Conservation (phyloP, 37 sponge, comb jelly and placozoan genomes). For the Bolinopsis microptera region DNA sequence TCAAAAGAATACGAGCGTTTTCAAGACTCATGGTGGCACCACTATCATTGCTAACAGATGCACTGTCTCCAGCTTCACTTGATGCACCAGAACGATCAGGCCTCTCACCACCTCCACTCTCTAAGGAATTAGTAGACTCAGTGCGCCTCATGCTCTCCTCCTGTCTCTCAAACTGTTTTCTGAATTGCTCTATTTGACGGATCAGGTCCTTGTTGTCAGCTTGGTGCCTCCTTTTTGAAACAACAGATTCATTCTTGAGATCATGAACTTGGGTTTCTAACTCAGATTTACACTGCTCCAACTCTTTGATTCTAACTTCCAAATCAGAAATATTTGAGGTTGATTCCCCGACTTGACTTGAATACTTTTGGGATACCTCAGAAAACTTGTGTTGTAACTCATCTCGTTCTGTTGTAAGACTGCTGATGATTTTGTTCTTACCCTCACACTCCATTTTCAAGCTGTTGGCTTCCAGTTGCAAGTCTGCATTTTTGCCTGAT, state of each 20-base stretch:
- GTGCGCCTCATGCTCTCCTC: slow-evolving; percentile 48
- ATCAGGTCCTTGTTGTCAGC: slow-evolving; percentile 52
- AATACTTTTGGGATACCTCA: not conserved
- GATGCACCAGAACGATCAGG: not conserved
- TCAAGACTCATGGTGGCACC: not conserved
- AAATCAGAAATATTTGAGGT: not conserved
- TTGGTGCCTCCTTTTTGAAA: slow-evolving; percentile 24
- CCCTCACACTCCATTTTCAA: not conserved
- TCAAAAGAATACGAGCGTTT: not conserved
- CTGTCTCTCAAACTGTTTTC: slow-evolving; percentile 18
- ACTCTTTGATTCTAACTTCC: not conserved
- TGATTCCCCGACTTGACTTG: not conserved
- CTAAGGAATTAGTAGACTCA: slow-evolving; percentile 3
- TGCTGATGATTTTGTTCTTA: not conserved
- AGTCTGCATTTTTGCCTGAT: not conserved
- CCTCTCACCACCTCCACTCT: not conserved
- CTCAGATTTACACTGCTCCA: slow-evolving; percentile 19
- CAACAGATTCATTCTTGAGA: slow-evolving; percentile 1
- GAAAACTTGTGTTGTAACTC: not conserved
- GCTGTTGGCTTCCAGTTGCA: not conserved
- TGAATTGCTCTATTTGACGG: slow-evolving; percentile 35
- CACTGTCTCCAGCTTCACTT: slow-evolving; percentile 3
- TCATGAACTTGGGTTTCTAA: not conserved
- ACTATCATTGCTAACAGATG: not conserved
- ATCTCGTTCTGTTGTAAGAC: not conserved